Base-by-base conservation (phyloP, 2,113 vertebrate genomes). In the Todiramphus chloris region DNA sequence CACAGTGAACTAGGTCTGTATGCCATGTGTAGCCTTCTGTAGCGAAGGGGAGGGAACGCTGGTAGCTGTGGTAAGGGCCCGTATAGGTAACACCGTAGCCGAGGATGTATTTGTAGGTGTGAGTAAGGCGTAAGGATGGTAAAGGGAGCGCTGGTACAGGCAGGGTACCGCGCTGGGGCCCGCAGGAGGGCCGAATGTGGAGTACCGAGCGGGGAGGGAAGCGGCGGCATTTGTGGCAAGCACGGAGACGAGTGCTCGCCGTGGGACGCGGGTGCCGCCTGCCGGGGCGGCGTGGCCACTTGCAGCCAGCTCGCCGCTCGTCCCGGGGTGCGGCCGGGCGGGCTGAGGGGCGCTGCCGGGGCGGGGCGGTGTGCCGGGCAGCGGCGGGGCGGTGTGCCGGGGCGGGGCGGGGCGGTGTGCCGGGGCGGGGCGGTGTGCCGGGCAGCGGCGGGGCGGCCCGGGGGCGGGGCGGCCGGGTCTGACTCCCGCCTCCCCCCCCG, bases 41-140 rank as follows among this genome's bases (percentile, higher is more conserved):
- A 28, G 51, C 2, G 51, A 37, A 28, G 31, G 2, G 51, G 37
- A 28, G 31, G 24, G 27, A 2, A 3, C 0, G 3, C 43, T 25
- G 31, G 31, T 46, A 50, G 18, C 43, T 37, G 43, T n/a, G 53
- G 25, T 33, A 16, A 60, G 25, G 43, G 21, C 15, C 43, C 20
- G 1, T 13, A 5, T 4, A 6, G 0, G 1, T 25, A 11, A 43
- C 5, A 48, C 31, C 7, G 4, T 19, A 25, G 81, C 62, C 12
- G 58, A 16, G 28, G 66, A 7, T 25, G 1, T 5, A 2, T 53
- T 75, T 48, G 20, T 33, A 16, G 76, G 2, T 27, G 59, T 2
- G 70, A 59, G 37, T 17, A 10, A 3, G 0, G 11, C 11, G 48
- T 35, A 84, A 4, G 23, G 43, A 10, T 3, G n/a, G 23, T 19